phyloP scores from a whole-genome alignment of 2,113 vertebrate species.

The sheep (Ovis aries) region DNA sequence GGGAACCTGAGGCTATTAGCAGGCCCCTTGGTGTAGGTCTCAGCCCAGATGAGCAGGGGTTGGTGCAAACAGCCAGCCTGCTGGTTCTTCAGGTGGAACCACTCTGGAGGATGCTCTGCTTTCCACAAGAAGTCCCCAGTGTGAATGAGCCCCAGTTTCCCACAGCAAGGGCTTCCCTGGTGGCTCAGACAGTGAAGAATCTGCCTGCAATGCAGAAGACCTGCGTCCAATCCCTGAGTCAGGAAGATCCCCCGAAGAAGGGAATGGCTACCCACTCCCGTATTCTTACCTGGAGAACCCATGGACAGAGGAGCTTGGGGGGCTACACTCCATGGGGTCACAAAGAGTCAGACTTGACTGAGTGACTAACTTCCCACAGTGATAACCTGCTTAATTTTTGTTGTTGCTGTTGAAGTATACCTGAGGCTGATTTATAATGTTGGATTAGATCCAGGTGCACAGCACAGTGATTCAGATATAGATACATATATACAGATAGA shows the following conservation, averaged over 20 bases:
- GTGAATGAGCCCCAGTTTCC: neutral
- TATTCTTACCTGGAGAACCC: neutral
- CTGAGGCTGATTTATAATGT: neutral
- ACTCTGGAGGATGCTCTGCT: neutral
- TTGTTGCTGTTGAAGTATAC: neutral
- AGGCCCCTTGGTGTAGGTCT: neutral
- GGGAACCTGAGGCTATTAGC: neutral
- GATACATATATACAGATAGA: neutral
- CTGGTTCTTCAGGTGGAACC: neutral
- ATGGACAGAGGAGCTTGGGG: neutral
- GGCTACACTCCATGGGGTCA: neutral
- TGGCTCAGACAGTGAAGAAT: neutral
- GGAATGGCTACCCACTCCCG: neutral
- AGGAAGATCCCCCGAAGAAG: neutral
- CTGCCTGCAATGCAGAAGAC: neutral
- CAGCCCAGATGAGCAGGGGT: neutral
- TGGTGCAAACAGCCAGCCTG: neutral
- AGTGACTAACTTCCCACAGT: neutral
- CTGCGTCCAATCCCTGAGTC: accelerated
- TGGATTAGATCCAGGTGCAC: neutral
- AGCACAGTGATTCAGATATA: neutral
- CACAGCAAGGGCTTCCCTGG: neutral
- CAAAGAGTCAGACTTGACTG: neutral
- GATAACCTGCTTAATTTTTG: neutral
- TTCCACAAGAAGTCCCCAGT: neutral